Conservation (phyloP, 2,113 vertebrate genomes). For the Dinomys branickii region DNA sequence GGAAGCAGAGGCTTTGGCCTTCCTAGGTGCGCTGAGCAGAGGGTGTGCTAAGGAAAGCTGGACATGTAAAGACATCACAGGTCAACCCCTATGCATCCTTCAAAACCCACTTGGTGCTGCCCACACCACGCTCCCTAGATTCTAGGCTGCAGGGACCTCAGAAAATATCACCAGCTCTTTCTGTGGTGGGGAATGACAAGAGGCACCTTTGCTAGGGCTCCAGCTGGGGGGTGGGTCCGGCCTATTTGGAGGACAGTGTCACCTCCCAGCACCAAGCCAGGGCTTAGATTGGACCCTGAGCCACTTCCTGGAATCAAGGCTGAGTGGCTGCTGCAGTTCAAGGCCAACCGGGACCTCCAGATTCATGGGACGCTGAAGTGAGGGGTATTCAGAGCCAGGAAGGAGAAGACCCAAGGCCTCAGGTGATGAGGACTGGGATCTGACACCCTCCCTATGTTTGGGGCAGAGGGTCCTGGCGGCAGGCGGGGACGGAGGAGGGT, state of each 20-base stretch:
- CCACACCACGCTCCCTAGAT: too few species aligned
- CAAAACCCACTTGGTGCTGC: background rate
- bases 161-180: background rate
- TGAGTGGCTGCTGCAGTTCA: background rate
- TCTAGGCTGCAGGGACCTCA: background rate
- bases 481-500: background rate
- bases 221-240: background rate
- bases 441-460: fast-evolving
- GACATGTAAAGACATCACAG: background rate
- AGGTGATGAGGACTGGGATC: fast-evolving
- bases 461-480: background rate
- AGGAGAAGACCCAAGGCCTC: fast-evolving
- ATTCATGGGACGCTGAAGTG: background rate
- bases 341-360: background rate
- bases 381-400: background rate
- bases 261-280: background rate
- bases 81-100: background rate
- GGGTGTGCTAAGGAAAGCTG: background rate
- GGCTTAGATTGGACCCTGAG: too few species aligned
- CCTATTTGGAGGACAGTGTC: background rate
- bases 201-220: background rate
- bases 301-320: background rate
- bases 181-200: too few species aligned
- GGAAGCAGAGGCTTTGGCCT: slow-evolving; percentile 88
- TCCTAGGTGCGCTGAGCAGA: slow-evolving; percentile 75